phyloP scores from a whole-genome alignment of 2,888 invertebrate genomes.

The Phyllotreta cruciferae region DNA sequence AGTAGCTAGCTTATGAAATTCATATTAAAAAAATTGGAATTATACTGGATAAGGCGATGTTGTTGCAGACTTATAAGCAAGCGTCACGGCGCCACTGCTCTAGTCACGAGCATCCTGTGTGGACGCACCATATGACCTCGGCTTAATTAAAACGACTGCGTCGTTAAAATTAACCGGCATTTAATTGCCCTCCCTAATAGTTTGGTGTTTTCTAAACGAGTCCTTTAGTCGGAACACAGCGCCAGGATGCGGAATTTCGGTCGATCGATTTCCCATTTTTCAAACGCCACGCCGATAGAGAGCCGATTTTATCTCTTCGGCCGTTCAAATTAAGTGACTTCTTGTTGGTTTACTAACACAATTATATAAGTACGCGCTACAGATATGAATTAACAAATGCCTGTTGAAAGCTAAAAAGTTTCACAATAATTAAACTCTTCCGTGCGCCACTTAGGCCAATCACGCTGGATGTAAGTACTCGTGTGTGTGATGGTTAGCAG shows the following conservation, averaged over 20 bases:
- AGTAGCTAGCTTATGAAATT: no score
- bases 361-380: no score
- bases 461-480: no score
- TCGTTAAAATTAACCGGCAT: slow-evolving; percentile 31
- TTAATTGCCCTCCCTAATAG: slow-evolving; percentile 29
- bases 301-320: neutral
- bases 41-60: no score
- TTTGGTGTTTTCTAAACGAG: slow-evolving; percentile 30
- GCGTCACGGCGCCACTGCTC: slow-evolving; percentile 9
- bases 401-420: no score
- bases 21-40: no score
- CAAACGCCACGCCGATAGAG: neutral
- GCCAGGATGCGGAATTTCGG: slow-evolving; percentile 12
- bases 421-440: no score
- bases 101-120: neutral
- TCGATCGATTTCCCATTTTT: slow-evolving; percentile 20
- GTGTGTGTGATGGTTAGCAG: no score
- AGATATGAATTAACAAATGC: no score
- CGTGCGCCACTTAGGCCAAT: no score
- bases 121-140: slow-evolving; percentile 25
- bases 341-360: no score
- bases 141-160: slow-evolving; percentile 32
- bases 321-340: neutral
- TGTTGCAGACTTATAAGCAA: neutral
- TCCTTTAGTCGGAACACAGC: neutral